phyloP scores from a whole-genome alignment of 2,113 vertebrate genomes.

The Pomatorhinus ruficollis region DNA sequence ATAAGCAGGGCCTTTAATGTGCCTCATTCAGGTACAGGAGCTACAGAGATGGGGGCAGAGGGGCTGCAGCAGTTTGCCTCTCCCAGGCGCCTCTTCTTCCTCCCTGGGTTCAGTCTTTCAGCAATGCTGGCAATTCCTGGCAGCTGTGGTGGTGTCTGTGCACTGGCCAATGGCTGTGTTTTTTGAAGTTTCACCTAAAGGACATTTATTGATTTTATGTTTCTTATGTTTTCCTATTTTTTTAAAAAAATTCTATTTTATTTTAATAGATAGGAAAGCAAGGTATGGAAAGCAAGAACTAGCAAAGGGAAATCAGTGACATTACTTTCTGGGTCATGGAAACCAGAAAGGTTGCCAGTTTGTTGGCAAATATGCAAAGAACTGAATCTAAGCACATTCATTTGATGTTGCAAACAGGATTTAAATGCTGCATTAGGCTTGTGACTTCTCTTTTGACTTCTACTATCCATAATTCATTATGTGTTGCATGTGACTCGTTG shows the following conservation, averaged over 20 bases:
- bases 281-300: neutral
- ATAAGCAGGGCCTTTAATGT: neutral
- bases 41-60: accelerated
- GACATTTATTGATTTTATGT: neutral
- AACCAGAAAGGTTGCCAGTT: neutral
- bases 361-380: slow-evolving; percentile 2
- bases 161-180: neutral
- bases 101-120: neutral
- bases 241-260: neutral
- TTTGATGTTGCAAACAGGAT: slow-evolving; percentile 18
- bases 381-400: neutral
- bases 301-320: neutral
- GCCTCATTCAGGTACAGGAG: accelerated
- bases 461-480: slow-evolving; percentile 8
- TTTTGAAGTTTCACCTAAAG: neutral
- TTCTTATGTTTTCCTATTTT: neutral
- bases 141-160: neutral
- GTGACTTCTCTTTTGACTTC: slow-evolving; percentile 18
- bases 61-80: neutral
- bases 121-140: neutral
- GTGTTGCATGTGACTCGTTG: neutral
- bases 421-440: slow-evolving; percentile 18
- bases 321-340: neutral
- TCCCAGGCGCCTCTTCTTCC: neutral
- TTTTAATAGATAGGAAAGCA: neutral